Percentiles rank a stretch among this genome's conserved stretches.
Evolutionary conservation across 2,888 invertebrate genomes (phyloP).

Genomic region (Miltochrista miniata): DNA sequence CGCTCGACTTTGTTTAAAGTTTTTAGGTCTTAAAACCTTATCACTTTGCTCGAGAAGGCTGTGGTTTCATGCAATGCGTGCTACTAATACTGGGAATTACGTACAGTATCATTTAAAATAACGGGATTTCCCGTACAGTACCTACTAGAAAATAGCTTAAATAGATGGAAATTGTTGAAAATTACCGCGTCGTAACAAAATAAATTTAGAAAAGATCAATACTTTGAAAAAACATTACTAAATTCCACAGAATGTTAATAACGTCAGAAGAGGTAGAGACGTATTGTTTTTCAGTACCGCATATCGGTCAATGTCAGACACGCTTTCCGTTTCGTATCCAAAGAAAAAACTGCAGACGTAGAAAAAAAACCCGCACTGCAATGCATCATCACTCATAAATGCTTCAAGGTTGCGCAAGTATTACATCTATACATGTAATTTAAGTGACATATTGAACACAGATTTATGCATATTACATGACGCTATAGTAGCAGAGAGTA

Average conservation of each 20-base stretch:
- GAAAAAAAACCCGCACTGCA: slow-evolving; percentile 31
- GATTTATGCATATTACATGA: slow-evolving; percentile 16
- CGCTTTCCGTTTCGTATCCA: slow-evolving; percentile 64
- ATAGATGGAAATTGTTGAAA: no score
- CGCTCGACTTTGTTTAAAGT: slow-evolving; percentile 19
- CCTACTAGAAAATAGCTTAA: slow-evolving; percentile 8
- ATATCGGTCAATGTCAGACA: slow-evolving; percentile 75
- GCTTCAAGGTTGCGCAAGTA: slow-evolving; percentile 13
- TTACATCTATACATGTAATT: neutral
- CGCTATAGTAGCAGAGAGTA: slow-evolving; percentile 15
- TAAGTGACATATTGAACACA: neutral
- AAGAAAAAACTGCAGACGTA: slow-evolving; percentile 42
- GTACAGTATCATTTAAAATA: slow-evolving; percentile 14
- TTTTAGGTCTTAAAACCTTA: slow-evolving; percentile 18
- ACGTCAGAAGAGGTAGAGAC: slow-evolving; percentile 30
- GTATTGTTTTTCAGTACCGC: slow-evolving; percentile 69
- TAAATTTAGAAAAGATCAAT: slow-evolving; percentile 26
- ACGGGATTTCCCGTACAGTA: slow-evolving; percentile 17
- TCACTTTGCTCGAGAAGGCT: slow-evolving; percentile 24
- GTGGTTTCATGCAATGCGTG: slow-evolving; percentile 8
- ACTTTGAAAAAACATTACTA: slow-evolving; percentile 26
- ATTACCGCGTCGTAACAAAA: slow-evolving; percentile 11
- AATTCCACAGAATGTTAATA: slow-evolving; percentile 31
- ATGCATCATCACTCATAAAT: slow-evolving; percentile 38
- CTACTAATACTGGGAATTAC: slow-evolving; percentile 19